A percentile compares a stretch with the other conserved stretches of the same genome.
Conservation (phyloP, 30 jellyfish, hydroid and myxozoan genomes). For the Haliclystus octoradiatus region DNA sequence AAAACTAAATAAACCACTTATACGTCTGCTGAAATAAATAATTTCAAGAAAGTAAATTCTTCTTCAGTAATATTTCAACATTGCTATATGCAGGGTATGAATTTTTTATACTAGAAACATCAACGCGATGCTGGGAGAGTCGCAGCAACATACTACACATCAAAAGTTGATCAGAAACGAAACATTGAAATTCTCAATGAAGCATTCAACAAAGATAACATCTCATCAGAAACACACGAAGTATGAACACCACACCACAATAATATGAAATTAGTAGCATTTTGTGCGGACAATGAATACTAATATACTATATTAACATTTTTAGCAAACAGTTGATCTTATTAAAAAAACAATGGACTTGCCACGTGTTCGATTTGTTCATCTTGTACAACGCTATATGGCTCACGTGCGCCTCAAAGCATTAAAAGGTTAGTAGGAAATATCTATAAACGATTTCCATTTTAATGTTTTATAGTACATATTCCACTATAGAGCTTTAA, state of each 20-base stretch:
- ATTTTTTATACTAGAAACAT: slow-evolving; percentile 3
- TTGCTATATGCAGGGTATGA: no score
- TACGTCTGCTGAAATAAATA: no score
- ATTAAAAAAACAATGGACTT: slow-evolving; percentile 46
- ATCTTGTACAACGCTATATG: slow-evolving; percentile 47
- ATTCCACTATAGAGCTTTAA: no score
- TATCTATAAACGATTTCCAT: no score
- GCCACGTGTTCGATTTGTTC: slow-evolving; percentile 49
- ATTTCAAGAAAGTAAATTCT: no score
- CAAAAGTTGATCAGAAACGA: slow-evolving; percentile 18
- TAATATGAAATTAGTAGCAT: no score
- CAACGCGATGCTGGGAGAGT: slow-evolving; percentile 7
- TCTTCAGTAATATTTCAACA: no score
- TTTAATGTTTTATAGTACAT: no score
- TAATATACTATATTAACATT: no score
- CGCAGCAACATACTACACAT: slow-evolving; percentile 27
- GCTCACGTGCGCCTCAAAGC: slow-evolving; percentile 28
- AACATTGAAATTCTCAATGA: slow-evolving; percentile 29
- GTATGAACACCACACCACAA: background rate
- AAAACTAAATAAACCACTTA: no score
- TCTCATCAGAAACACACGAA: slow-evolving; percentile 32
- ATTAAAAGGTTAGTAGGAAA: no score
- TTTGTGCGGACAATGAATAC: no score
- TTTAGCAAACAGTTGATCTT: slow-evolving; percentile 17
- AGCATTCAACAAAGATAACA: slow-evolving; percentile 29